phyloP scores from a whole-genome alignment of 1,140 invertebrate genomes.

The Scaptomyza montana region DNA sequence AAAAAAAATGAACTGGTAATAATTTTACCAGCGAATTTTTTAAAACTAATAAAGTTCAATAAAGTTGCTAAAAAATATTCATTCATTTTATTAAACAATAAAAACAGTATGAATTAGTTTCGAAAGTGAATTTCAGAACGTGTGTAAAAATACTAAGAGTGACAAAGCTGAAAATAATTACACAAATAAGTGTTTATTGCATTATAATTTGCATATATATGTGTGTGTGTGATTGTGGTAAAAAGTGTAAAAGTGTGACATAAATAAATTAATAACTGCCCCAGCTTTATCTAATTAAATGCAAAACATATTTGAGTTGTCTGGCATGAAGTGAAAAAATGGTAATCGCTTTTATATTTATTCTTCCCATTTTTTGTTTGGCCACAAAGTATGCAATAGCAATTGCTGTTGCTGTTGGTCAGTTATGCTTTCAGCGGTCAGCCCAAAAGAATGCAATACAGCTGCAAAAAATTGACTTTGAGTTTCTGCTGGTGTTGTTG shows the following conservation, averaged over 20 bases:
- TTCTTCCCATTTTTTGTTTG: conserved; percentile 5
- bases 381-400: background rate
- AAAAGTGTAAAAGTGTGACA: conserved; percentile 9
- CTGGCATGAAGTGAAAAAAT: conserved; percentile 40
- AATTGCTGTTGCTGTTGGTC: conserved; percentile 1
- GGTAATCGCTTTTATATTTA: conserved; percentile 5
- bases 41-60: no score
- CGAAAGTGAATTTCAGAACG: background rate
- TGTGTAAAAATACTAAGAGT: background rate
- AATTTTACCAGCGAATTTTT: no score
- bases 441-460: conserved; percentile 18
- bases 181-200: background rate
- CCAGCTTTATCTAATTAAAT: conserved; percentile 57
- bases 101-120: background rate
- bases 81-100: background rate
- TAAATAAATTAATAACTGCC: conserved; percentile 65
- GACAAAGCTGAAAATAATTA: background rate
- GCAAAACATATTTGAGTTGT: conserved; percentile 62
- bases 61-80: no score
- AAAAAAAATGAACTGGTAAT: no score
- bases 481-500: conserved; percentile 7
- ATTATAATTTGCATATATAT: background rate
- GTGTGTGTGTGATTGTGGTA: background rate
- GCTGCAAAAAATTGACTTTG: conserved; percentile 43
- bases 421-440: conserved; percentile 3